Conservation (phyloP, 2,113 vertebrate genomes). For the Catharus fuscescens region DNA sequence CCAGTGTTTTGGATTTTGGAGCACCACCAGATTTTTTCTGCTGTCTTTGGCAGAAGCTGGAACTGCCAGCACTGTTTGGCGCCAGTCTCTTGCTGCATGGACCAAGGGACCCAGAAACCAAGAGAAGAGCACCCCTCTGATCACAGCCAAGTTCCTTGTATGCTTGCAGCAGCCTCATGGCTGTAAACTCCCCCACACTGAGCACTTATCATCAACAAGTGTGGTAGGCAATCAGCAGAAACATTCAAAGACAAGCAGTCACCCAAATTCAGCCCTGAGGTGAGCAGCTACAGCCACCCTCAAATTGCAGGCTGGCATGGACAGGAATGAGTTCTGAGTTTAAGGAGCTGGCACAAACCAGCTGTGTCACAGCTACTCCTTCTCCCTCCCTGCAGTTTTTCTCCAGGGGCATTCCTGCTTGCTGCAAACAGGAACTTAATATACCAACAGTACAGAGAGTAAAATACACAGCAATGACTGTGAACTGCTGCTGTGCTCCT, state of each 20-base stretch:
- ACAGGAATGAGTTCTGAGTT: neutral
- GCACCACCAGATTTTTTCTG: neutral
- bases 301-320: neutral
- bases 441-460: neutral
- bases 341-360: neutral
- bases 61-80: neutral
- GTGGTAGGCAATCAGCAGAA: neutral
- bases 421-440: neutral
- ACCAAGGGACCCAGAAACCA: neutral
- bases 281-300: neutral
- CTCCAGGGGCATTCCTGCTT: neutral
- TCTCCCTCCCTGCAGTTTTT: neutral
- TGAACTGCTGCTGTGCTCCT: neutral
- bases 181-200: neutral
- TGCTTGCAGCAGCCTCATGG: neutral
- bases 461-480: neutral
- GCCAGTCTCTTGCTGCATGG: rapidly evolving
- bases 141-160: neutral
- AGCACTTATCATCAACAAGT: neutral
- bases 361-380: neutral
- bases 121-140: neutral
- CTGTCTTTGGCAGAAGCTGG: neutral
- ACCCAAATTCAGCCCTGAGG: neutral
- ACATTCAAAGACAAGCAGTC: neutral
- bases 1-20: neutral